Conservation (phyloP, 2,113 vertebrate genomes). For the Paedocypris sp. region DNA sequence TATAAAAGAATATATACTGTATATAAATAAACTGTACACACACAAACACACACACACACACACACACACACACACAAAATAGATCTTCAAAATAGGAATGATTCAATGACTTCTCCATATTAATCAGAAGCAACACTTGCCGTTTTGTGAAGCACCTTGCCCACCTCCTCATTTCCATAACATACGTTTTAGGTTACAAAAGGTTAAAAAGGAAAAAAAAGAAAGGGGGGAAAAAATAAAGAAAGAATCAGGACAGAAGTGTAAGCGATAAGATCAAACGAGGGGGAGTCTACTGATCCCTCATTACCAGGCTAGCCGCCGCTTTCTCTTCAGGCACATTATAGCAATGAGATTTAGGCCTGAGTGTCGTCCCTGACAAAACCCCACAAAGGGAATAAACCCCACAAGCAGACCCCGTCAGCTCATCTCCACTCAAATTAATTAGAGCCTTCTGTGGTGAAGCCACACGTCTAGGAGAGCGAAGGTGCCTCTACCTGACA, state of each 20-base stretch:
- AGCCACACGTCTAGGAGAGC: conserved; percentile 3
- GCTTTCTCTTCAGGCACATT: conserved; percentile 56
- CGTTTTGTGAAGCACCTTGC: conserved; percentile 33
- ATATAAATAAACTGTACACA: no score
- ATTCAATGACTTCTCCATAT: conserved; percentile 47
- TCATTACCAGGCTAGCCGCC: conserved; percentile 42
- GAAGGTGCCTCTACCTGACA: neutral
- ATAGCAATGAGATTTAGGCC: conserved; percentile 61
- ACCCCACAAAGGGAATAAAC: conserved; percentile 46
- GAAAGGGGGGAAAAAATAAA: neutral
- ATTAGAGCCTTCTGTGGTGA: conserved; percentile 47
- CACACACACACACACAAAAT: neutral
- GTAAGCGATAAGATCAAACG: conserved; percentile 43
- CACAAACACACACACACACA: no score
- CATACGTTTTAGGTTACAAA: conserved; percentile 48
- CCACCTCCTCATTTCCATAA: conserved; percentile 39
- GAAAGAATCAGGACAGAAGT: conserved; percentile 34
- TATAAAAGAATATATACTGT: no score
- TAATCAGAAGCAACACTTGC: conserved; percentile 48
- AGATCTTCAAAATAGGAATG: neutral
- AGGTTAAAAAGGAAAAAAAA: neutral
- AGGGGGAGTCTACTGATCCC: conserved; percentile 40
- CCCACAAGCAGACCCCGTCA: conserved; percentile 39
- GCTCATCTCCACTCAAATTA: conserved; percentile 61
- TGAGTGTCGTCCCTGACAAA: conserved; percentile 45